A percentile compares a stretch with the other conserved stretches of the same genome.
Conservation (phyloP, 2,113 vertebrate genomes). For the Erinaceus europaeus region DNA sequence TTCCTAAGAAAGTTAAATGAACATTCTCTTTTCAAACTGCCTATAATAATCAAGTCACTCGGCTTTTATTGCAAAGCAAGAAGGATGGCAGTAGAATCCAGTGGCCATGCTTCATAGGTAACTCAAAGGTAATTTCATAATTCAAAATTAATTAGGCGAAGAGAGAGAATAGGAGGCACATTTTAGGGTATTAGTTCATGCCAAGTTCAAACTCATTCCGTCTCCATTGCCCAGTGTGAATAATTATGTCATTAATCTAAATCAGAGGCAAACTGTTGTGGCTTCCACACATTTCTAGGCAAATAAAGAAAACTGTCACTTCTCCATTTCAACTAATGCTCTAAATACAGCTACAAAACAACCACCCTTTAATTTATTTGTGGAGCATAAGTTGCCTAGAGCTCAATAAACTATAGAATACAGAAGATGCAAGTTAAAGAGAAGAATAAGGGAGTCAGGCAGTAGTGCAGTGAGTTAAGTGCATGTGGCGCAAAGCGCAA, state of each 20-base stretch:
- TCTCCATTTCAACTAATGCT: conserved; percentile 31
- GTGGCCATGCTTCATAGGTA: conserved; percentile 50
- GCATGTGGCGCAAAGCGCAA: too few relatives aligned
- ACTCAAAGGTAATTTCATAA: conserved; percentile 64
- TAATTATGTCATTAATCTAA: conserved; percentile 73
- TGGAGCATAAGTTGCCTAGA: conserved; percentile 22
- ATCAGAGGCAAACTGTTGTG: conserved; percentile 50
- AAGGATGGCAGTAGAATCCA: conserved; percentile 20
- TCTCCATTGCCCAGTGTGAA: conserved; percentile 60
- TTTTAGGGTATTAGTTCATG: conserved; percentile 67
- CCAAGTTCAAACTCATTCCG: conserved; percentile 63
- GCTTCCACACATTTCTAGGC: conserved; percentile 49
- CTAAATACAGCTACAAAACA: conserved; percentile 39
- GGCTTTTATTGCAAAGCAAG: conserved; percentile 49
- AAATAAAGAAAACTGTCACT: conserved; percentile 65
- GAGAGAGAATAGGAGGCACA: conserved; percentile 61
- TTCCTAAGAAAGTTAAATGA: neutral
- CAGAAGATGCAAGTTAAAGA: conserved; percentile 41
- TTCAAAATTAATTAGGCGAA: conserved; percentile 74
- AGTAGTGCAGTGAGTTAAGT: too few relatives aligned
- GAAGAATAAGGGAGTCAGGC: too few relatives aligned
- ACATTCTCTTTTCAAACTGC: conserved; percentile 21
- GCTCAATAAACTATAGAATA: conserved; percentile 20
- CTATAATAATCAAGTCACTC: conserved; percentile 37
- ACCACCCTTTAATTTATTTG: conserved; percentile 62